Percentiles rank a stretch among this genome's conserved stretches.
Evolutionary conservation across 1,140 invertebrate genomes (phyloP).

Genomic region (Bemisia tabaci): DNA sequence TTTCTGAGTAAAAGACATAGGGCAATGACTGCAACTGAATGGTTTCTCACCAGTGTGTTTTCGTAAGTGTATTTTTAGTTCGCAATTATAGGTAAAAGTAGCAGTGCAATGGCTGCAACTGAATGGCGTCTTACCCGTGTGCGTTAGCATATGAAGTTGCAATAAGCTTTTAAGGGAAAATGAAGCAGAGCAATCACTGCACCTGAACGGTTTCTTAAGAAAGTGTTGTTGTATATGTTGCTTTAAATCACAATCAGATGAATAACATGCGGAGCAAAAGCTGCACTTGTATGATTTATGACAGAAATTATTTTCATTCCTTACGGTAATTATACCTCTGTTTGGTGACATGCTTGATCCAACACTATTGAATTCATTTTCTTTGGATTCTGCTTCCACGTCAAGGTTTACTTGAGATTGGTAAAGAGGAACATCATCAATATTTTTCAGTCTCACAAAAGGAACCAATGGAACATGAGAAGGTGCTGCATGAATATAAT

Average conservation of each 20-base stretch:
- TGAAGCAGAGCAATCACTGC: neutral
- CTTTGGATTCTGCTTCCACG: too few relatives aligned
- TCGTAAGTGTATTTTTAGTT: neutral
- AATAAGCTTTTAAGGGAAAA: neutral
- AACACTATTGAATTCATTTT: too few relatives aligned
- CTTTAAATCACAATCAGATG: neutral
- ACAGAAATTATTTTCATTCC: too few relatives aligned
- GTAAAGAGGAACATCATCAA: too few relatives aligned
- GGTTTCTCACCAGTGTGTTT: neutral
- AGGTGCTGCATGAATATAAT: too few relatives aligned
- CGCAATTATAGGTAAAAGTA: neutral
- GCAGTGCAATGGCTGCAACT: neutral
- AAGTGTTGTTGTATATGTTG: neutral
- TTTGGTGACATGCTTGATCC: too few relatives aligned
- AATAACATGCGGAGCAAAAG: neutral
- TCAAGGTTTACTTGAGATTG: too few relatives aligned
- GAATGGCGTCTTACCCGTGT: neutral
- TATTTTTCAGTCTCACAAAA: too few relatives aligned
- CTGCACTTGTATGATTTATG: neutral
- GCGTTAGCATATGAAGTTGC: neutral
- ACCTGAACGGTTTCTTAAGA: neutral
- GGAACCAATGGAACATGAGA: too few relatives aligned
- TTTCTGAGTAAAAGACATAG: neutral
- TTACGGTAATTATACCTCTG: too few relatives aligned
- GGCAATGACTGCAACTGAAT: neutral